Percentiles rank a stretch among this genome's conserved stretches.
Conservation (phyloP, 2,113 vertebrate genomes). For the Gymnarchus niloticus region DNA sequence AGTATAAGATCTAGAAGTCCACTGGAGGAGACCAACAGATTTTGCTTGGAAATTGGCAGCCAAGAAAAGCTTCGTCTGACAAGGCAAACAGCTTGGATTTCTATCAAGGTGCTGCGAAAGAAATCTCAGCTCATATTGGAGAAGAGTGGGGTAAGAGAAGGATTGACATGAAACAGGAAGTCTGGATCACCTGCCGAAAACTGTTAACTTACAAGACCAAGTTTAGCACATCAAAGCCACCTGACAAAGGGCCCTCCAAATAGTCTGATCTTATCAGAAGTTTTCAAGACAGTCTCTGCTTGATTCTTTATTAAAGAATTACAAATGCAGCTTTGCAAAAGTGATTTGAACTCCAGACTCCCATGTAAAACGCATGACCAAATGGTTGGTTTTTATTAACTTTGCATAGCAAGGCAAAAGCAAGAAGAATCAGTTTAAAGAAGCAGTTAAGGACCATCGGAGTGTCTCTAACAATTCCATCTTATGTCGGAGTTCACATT, state of each 20-base stretch:
- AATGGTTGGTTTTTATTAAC: neutral
- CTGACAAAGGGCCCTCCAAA: neutral
- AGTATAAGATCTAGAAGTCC: neutral
- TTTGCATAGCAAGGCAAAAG: too few species aligned
- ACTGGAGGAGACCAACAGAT: neutral
- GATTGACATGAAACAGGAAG: neutral
- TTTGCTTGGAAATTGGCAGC: neutral
- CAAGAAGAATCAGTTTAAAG: too few species aligned
- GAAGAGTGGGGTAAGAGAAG: neutral
- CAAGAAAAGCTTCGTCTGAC: neutral
- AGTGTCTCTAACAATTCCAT: neutral
- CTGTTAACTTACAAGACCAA: neutral
- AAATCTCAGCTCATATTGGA: neutral
- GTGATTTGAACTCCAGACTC: neutral
- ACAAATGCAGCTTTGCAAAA: too few species aligned
- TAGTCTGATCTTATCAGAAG: neutral
- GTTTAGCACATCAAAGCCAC: neutral
- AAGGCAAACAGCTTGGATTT: neutral
- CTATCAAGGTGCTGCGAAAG: neutral
- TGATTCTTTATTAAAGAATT: neutral
- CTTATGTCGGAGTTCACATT: neutral
- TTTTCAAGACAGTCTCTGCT: neutral
- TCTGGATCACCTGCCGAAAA: neutral
- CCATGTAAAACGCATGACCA: neutral
- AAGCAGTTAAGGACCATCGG: too few species aligned